Percentiles rank a stretch among this genome's conserved stretches.
These are phyloP conservation scores for Philhelius pedissequus DNA, from an alignment of 2,888 invertebrate species.

Conservation along the genomic window DNA sequence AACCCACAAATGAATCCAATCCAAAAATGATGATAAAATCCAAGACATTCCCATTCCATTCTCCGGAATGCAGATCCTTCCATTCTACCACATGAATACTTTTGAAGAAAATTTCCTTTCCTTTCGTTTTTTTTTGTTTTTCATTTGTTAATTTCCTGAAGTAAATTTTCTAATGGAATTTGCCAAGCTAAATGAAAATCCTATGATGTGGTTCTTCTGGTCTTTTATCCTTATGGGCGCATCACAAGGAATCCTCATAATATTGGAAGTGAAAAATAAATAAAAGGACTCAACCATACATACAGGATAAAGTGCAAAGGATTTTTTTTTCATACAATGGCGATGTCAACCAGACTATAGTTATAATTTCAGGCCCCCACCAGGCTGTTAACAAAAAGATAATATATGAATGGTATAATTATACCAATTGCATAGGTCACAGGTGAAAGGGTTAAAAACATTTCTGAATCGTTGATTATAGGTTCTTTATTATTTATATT, in stretches of 20 bases:
- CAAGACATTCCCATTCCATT: constrained; percentile 41
- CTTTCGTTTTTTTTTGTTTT: constrained; percentile 8
- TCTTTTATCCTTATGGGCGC: not conserved
- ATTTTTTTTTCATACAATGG: not conserved
- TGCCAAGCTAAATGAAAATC: constrained; percentile 14
- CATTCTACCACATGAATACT: constrained; percentile 45
- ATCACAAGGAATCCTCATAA: not conserved
- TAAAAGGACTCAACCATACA: not conserved
- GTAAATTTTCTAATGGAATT: constrained; percentile 33
- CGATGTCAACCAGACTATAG: not conserved
- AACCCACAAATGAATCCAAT: constrained; percentile 49
- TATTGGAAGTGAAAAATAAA: not conserved
- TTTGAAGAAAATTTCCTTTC: constrained; percentile 29
- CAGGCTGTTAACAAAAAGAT: not conserved
- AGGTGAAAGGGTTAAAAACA: not conserved
- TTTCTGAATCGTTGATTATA: not conserved
- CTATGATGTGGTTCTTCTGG: constrained; percentile 48
- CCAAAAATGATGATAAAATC: constrained; percentile 40
- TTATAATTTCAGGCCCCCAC: not conserved
- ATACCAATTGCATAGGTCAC: not conserved
- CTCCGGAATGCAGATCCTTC: constrained; percentile 23
- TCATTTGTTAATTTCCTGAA: constrained; percentile 13
- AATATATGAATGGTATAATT: not conserved
- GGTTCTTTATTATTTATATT: not conserved
- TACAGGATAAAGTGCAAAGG: not conserved